Percentiles rank a stretch among this genome's conserved stretches.
Evolutionary conservation across 2,888 invertebrate genomes (phyloP).

Genomic region (Chymomyza procnemis): DNA sequence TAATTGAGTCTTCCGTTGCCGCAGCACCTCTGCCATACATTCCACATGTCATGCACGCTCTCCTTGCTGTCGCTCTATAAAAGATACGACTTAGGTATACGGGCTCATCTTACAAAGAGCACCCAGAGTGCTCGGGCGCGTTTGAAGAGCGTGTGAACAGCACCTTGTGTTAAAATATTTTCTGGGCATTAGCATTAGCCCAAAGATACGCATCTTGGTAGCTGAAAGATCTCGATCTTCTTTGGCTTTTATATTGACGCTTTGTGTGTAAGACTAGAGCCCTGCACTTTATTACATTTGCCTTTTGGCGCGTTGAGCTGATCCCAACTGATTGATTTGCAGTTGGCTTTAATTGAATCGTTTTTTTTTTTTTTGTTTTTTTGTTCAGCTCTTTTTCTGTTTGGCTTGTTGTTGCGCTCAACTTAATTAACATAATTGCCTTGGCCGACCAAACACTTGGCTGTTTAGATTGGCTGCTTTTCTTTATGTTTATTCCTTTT

Average conservation of each 20-base stretch:
- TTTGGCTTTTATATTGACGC: slow-evolving; percentile 57
- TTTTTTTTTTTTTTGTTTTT: slow-evolving; percentile 34
- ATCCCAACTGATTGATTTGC: slow-evolving; percentile 58
- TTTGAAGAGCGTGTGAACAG: slow-evolving; percentile 71
- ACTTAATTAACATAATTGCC: slow-evolving; percentile 73
- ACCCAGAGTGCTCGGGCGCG: slow-evolving; percentile 16
- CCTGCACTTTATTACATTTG: slow-evolving; percentile 36
- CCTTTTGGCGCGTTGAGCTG: slow-evolving; percentile 28
- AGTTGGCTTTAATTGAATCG: slow-evolving; percentile 72
- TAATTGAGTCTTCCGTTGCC: slow-evolving; percentile 70
- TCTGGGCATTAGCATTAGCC: slow-evolving; percentile 30
- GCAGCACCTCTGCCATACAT: slow-evolving; percentile 43
- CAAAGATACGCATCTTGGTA: slow-evolving; percentile 36
- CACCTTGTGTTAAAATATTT: slow-evolving; percentile 52
- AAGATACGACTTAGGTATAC: not conserved
- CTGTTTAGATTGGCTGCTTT: slow-evolving; percentile 9
- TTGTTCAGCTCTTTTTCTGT: not conserved
- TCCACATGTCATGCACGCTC: slow-evolving; percentile 61
- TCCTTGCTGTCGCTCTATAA: not conserved
- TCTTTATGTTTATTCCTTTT: slow-evolving; percentile 29
- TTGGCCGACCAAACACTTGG: slow-evolving; percentile 9
- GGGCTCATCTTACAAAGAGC: slow-evolving; percentile 47
- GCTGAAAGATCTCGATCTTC: slow-evolving; percentile 38
- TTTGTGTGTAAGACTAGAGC: slow-evolving; percentile 20
- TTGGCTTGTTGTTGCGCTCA: slow-evolving; percentile 11